Conservation (phyloP, 2,888 invertebrate genomes). For the Euproctis similis region DNA sequence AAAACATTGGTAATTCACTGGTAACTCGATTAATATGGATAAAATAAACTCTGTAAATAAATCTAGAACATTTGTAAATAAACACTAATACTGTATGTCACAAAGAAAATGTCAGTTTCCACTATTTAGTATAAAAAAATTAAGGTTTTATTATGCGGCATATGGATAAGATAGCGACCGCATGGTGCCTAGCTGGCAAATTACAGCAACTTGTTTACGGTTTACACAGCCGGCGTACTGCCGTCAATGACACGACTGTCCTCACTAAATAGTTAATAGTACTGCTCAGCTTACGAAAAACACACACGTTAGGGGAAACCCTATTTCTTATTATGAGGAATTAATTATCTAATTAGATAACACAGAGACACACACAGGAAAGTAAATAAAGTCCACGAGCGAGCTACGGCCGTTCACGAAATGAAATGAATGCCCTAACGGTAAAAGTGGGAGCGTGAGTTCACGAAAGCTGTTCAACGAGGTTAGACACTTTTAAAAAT, state of each 20-base stretch:
- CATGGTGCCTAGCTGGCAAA: constrained; percentile 73
- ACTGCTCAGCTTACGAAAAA: constrained; percentile 20
- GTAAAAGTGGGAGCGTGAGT: constrained; percentile 66
- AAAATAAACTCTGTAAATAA: constrained; percentile 26
- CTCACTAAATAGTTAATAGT: no score
- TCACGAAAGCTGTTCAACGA: constrained; percentile 67
- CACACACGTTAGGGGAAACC: constrained; percentile 39
- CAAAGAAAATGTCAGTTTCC: constrained; percentile 17
- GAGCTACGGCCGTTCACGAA: constrained; percentile 54
- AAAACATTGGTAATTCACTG: constrained; percentile 40
- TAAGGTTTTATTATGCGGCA: constrained; percentile 42
- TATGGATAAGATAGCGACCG: constrained; percentile 60
- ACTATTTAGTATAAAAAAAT: constrained; percentile 33
- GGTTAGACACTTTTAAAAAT: constrained; percentile 46
- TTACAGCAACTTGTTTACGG: constrained; percentile 56
- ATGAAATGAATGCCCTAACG: constrained; percentile 72
- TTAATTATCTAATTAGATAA: constrained; percentile 49
- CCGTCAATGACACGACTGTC: constrained; percentile 28
- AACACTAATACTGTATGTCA: constrained; percentile 21
- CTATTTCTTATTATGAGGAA: constrained; percentile 30
- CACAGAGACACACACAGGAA: constrained; percentile 31
- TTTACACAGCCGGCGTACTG: constrained; percentile 29
- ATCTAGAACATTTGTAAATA: constrained; percentile 28
- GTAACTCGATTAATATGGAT: constrained; percentile 19
- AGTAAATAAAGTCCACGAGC: constrained; percentile 38